A percentile compares a stretch with the other conserved stretches of the same genome.
These are phyloP conservation scores for Otus sunia DNA, from an alignment of 2,113 vertebrate genomes.

Conservation along the genomic window DNA sequence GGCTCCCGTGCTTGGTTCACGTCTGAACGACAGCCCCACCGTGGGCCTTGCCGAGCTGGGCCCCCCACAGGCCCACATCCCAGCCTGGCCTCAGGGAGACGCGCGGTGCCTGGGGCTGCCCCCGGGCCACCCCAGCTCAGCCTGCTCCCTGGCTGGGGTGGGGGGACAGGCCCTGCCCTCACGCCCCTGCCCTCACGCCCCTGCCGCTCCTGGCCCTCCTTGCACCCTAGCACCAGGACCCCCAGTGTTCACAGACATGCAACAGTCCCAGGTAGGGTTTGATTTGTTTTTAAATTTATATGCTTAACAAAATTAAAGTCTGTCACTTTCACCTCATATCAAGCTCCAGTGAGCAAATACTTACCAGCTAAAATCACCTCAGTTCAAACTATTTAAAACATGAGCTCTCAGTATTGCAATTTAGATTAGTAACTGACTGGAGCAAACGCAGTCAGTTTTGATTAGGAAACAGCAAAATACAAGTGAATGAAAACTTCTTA, in stretches of 20 bases:
- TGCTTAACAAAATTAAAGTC: background rate
- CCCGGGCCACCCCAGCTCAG: background rate
- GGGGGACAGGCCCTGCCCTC: background rate
- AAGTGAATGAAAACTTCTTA: background rate
- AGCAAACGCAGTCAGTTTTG: background rate
- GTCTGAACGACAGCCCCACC: background rate
- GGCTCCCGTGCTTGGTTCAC: fast-evolving
- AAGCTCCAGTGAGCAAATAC: background rate
- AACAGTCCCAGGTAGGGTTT: fast-evolving
- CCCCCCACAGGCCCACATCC: background rate
- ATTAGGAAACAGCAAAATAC: background rate
- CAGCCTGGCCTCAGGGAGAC: background rate
- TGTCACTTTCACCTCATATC: background rate
- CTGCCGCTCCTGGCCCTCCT: background rate
- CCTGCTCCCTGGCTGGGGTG: background rate
- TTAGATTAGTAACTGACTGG: background rate
- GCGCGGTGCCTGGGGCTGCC: background rate
- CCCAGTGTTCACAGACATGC: fast-evolving
- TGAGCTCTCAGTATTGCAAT: background rate
- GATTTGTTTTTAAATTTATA: background rate
- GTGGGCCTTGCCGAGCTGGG: no score
- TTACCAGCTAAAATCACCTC: background rate
- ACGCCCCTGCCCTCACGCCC: background rate
- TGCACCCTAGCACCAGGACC: background rate
- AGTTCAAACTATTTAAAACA: background rate